Conservation (phyloP, 35 echinoderm and acorn worm species). For the Amphiura filiformis region DNA sequence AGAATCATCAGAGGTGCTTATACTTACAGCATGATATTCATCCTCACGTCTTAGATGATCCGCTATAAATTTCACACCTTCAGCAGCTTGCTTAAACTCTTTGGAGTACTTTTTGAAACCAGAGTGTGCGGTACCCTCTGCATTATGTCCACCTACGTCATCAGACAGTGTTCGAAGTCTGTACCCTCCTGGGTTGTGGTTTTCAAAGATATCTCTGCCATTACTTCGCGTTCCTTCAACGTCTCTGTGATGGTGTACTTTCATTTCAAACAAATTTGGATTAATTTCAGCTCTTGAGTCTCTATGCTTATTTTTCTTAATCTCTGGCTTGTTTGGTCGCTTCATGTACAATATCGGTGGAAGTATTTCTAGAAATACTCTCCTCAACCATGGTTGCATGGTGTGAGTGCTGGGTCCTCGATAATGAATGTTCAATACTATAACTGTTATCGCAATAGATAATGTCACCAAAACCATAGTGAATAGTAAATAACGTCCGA, state of each 20-base stretch:
- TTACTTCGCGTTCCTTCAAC: constrained; percentile 56
- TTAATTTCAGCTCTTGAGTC: constrained; percentile 20
- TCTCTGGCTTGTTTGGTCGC: constrained; percentile 48
- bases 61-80: constrained; percentile 93
- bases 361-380: constrained; percentile 87
- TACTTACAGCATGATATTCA: constrained; percentile 73
- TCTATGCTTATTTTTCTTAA: not conserved
- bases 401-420: too few relatives aligned
- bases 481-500: constrained; percentile 89
- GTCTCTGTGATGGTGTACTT: constrained; percentile 69
- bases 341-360: constrained; percentile 93
- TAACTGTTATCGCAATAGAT: too few relatives aligned
- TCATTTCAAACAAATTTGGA: constrained; percentile 78
- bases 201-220: constrained; percentile 83
- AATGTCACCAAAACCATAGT: too few relatives aligned
- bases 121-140: constrained; percentile 29
- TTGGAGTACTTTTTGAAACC: constrained; percentile 55
- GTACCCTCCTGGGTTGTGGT: constrained; percentile 51
- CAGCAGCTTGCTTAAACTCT: constrained; percentile 79
- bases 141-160: constrained; percentile 43
- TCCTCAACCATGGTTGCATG: constrained; percentile 87
- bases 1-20: too few relatives aligned
- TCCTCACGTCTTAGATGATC: constrained; percentile 85
- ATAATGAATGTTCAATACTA: too few relatives aligned
- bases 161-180: constrained; percentile 72